These are phyloP conservation scores for Empidonax alnorum DNA, from an alignment of 2,113 vertebrate genomes.

Conservation along the genomic window DNA sequence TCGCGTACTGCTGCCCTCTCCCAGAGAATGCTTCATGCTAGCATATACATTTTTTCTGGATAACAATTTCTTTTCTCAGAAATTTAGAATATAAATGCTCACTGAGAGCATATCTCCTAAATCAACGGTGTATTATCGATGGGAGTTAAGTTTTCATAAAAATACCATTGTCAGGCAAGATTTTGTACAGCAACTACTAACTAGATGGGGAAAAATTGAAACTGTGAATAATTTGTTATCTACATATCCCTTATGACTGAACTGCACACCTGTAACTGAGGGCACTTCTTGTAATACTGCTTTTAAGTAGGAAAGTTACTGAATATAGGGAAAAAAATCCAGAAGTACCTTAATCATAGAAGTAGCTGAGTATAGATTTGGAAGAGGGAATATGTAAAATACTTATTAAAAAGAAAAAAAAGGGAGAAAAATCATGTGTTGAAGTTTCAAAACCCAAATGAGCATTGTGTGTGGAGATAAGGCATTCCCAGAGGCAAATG, in stretches of 20 bases:
- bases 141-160: neutral
- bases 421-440: neutral
- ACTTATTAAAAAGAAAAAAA: neutral
- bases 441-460: neutral
- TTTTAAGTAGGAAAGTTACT: neutral
- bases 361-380: neutral
- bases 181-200: neutral
- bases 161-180: neutral
- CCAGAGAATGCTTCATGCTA: neutral
- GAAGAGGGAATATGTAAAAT: neutral
- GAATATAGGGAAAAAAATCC: neutral
- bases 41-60: neutral
- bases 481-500: constrained; percentile 45
- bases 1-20: neutral
- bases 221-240: neutral
- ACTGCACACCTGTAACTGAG: neutral
- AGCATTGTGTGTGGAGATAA: neutral
- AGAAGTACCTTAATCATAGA: neutral
- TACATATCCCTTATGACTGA: neutral
- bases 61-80: neutral
- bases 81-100: constrained; percentile 26
- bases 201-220: neutral
- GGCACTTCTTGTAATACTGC: neutral
- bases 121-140: neutral
- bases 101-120: neutral